Base-by-base conservation (phyloP, 1,140 invertebrate species). In the Magallana ariakensis region DNA sequence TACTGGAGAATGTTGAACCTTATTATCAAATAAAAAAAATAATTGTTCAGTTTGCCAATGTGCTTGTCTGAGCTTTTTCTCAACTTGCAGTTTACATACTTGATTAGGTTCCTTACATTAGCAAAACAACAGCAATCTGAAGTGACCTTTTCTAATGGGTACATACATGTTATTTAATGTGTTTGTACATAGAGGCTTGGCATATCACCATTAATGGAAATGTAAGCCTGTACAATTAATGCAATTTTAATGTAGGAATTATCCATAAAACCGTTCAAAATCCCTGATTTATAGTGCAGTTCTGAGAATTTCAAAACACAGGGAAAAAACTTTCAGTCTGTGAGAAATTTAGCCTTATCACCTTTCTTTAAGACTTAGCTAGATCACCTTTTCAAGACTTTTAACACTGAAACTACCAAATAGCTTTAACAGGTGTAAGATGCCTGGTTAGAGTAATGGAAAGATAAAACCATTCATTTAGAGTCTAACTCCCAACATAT, bases 1-100 rank as follows among this genome's bases (percentile, higher is more conserved):
- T 75, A 75, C 13, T 75, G 22, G 22, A 75, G 66, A 75, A 75
- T 75, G 66, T 75, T 75, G 66, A 75, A 75, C 66, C 66, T 26
- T 13, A 26, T 75, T 75, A 26, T 75, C 66, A 75, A 75, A 75
- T 26, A 75, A 75, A 26, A 46, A 75, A 75, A 75, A 75, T 9
- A 75, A 26, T 26, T 75, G 22, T 26, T 26, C 22, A 75, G n/a
- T 75, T 75, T 75, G 66, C 66, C 66, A 10, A 26, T 75, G 66
- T 75, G 66, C 66, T 46, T 75, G 22, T 33, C 19, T 75, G 66
- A 75, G 33, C 66, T 75, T 33, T 75, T 70, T 75, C 33, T 75
- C 66, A 26, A 26, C 66, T 13, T 13, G 10, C 33, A 75, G 66
- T 13, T 13, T 75, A 26, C 66, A 75, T 26, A 75, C 66, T 75